Percentiles rank a stretch among this genome's conserved stretches.
These are phyloP conservation scores for Aeoliscus strigatus DNA, from an alignment of 2,797 vertebrate genomes.

Conservation along the genomic window DNA sequence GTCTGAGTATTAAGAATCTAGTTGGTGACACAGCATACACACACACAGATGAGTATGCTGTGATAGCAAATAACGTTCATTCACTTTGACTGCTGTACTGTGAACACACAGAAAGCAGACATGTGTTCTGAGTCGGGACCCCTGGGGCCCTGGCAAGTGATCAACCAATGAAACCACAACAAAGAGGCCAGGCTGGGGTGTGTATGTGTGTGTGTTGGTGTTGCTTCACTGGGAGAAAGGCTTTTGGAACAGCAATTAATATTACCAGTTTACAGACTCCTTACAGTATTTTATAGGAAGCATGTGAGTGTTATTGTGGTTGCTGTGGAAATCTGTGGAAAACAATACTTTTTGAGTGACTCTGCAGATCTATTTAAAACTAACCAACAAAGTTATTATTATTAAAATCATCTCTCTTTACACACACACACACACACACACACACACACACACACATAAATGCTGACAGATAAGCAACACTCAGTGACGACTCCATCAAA, in stretches of 20 bases:
- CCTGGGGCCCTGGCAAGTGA: slow-evolving; percentile 63
- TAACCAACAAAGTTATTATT: background rate
- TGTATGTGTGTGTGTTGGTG: slow-evolving; percentile 17
- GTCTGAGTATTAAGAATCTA: slow-evolving; percentile 23
- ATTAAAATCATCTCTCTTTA: background rate
- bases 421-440: background rate
- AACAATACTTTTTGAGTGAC: slow-evolving; percentile 35
- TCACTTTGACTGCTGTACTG: slow-evolving; percentile 57
- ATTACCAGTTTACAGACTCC: slow-evolving; percentile 58
- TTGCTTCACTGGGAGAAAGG: slow-evolving; percentile 34
- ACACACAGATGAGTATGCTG: slow-evolving; percentile 42
- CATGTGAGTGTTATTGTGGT: slow-evolving; percentile 40
- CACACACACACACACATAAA: background rate
- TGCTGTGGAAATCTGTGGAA: slow-evolving; percentile 23
- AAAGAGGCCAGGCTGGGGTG: slow-evolving; percentile 48
- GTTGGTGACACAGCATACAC: slow-evolving; percentile 47
- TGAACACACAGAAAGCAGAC: slow-evolving; percentile 66
- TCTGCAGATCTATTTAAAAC: slow-evolving; percentile 15
- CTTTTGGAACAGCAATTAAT: slow-evolving; percentile 63
- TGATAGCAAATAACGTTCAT: slow-evolving; percentile 55
- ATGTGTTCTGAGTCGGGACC: slow-evolving; percentile 68
- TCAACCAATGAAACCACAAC: slow-evolving; percentile 70
- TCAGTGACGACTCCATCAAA: background rate
- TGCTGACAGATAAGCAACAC: slow-evolving; percentile 4
- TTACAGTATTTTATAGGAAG: slow-evolving; percentile 50